Evolutionary conservation across 2,113 vertebrate genomes (phyloP).

Genomic region (Cheilinus undulatus): DNA sequence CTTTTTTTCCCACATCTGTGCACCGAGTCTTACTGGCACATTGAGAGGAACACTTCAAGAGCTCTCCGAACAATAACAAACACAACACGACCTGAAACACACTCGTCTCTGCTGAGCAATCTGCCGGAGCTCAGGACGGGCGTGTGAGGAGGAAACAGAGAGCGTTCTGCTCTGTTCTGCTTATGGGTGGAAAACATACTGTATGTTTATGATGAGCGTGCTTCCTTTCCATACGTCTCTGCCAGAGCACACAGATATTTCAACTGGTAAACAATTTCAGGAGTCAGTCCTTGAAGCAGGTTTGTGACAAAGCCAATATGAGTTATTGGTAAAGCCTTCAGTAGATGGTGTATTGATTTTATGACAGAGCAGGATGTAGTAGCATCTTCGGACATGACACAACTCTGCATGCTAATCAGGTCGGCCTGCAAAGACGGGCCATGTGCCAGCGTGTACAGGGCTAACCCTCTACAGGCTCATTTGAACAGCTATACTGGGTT

Average conservation of each 20-base stretch:
- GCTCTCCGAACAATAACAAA: conserved; percentile 60
- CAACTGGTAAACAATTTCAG: conserved; percentile 52
- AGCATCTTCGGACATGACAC: conserved; percentile 45
- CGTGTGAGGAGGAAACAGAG: conserved; percentile 43
- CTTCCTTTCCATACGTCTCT: background rate
- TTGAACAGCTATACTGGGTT: background rate
- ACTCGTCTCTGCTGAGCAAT: conserved; percentile 23
- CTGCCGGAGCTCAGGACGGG: conserved; percentile 29
- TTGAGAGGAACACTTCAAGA: conserved; percentile 50
- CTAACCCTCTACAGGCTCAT: conserved; percentile 37
- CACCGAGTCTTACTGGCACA: conserved; percentile 41
- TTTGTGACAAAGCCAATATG: conserved; percentile 57
- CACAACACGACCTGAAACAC: conserved; percentile 41
- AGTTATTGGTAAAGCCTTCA: conserved; percentile 62
- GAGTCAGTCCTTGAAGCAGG: conserved; percentile 57
- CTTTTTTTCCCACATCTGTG: conserved; percentile 65
- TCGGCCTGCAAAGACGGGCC: conserved; percentile 23
- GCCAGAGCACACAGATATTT: conserved; percentile 22
- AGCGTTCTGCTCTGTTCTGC: conserved; percentile 8
- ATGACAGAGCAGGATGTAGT: conserved; percentile 65
- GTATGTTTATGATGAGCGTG: conserved; percentile 14
- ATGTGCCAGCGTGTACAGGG: conserved; percentile 11
- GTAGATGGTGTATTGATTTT: conserved; percentile 75
- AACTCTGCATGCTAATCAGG: conserved; percentile 67
- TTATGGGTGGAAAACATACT: background rate